These are phyloP conservation scores for Acanthurus leucopareius DNA, from an alignment of 2,797 vertebrate species.

Conservation along the genomic window DNA sequence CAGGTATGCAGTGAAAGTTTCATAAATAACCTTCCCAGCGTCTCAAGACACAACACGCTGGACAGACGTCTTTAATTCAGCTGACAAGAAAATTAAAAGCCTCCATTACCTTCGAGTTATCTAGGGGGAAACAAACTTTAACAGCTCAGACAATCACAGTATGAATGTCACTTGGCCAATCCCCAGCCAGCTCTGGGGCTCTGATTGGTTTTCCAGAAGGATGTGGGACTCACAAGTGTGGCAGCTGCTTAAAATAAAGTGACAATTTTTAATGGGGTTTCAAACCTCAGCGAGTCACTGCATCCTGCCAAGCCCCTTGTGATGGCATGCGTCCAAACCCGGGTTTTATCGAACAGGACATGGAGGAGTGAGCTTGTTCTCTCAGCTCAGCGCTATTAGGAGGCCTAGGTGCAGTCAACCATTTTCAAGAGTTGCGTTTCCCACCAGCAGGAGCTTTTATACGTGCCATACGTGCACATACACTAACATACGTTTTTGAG, in stretches of 20 bases:
- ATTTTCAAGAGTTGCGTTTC: slow-evolving; percentile 83
- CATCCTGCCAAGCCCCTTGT: slow-evolving; percentile 77
- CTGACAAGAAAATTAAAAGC: slow-evolving; percentile 81
- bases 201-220: slow-evolving; percentile 86
- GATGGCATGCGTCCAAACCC: slow-evolving; percentile 83
- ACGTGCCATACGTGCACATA: slow-evolving; percentile 56
- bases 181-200: slow-evolving; percentile 57
- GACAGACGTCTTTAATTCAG: slow-evolving; percentile 73
- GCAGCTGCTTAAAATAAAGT: slow-evolving; percentile 87
- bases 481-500: slow-evolving; percentile 33
- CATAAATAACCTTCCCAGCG: slow-evolving; percentile 77
- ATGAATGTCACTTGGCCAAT: slow-evolving; percentile 57
- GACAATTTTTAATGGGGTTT: slow-evolving; percentile 85
- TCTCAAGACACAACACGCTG: slow-evolving; percentile 83
- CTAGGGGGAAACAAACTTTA: slow-evolving; percentile 73
- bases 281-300: slow-evolving; percentile 84
- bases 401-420: slow-evolving; percentile 83
- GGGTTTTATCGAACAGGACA: slow-evolving; percentile 89
- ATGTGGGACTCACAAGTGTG: slow-evolving; percentile 76
- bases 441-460: slow-evolving; percentile 62
- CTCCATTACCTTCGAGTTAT: slow-evolving; percentile 77
- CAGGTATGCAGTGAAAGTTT: slow-evolving; percentile 72
- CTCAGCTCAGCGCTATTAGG: slow-evolving; percentile 87
- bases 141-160: slow-evolving; percentile 74
- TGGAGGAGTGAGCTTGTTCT: slow-evolving; percentile 87